Evolutionary conservation across 2,888 invertebrate species (phyloP).

Genomic region (Byasa hedistus): DNA sequence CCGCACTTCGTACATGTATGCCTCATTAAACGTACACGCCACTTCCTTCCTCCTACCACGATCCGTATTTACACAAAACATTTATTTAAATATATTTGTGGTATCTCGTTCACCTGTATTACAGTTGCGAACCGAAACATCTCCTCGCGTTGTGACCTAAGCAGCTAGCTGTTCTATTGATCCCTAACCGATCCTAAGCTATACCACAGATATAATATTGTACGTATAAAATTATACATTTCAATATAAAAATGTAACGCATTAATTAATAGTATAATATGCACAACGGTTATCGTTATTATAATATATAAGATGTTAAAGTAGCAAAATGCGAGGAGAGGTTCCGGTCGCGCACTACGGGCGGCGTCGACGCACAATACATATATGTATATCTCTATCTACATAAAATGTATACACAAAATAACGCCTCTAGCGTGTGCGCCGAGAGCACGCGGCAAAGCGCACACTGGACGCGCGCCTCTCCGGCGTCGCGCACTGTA

Average conservation of each 20-base stretch:
- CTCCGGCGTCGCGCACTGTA: neutral
- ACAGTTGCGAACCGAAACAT: conserved; percentile 1
- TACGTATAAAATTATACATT: too few relatives aligned
- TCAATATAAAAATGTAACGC: too few relatives aligned
- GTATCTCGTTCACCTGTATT: neutral
- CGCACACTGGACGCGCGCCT: conserved; percentile 4
- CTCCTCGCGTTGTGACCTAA: neutral
- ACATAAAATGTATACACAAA: conserved; percentile 59
- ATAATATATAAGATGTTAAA: neutral
- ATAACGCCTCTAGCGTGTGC: conserved; percentile 47
- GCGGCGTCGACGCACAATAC: neutral
- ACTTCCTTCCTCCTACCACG: conserved; percentile 2
- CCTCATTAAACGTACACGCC: conserved; percentile 4
- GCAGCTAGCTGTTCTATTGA: too few relatives aligned
- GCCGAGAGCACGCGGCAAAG: neutral
- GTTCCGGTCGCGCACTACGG: neutral
- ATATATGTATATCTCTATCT: conserved; percentile 39
- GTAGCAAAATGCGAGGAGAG: neutral
- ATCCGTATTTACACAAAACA: conserved; percentile 27
- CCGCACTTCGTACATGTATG: conserved; percentile 13
- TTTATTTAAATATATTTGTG: conserved; percentile 17
- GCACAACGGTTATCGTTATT: too few relatives aligned
- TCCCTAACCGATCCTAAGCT: too few relatives aligned
- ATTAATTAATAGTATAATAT: too few relatives aligned
- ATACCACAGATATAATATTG: too few relatives aligned